A percentile compares a stretch with the other conserved stretches of the same genome.
phyloP scores from a whole-genome alignment of 2,797 vertebrate genomes.

The Galaxias olidus region DNA sequence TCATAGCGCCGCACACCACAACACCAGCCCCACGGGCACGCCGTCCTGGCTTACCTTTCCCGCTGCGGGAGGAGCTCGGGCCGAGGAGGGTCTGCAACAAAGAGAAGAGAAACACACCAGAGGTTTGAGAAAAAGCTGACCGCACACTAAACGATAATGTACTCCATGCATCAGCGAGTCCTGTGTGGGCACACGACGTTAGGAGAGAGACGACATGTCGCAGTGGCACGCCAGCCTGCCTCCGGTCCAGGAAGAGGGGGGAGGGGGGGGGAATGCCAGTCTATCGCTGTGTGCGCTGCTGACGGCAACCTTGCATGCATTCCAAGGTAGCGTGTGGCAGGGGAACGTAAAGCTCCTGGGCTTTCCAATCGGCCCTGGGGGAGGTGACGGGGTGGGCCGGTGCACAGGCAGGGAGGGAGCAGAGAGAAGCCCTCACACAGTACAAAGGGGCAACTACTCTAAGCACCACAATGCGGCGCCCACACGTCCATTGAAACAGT shows the following conservation, averaged over 20 bases:
- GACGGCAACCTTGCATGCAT: constrained; percentile 41
- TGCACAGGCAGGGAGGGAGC: neutral
- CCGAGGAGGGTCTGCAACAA: constrained; percentile 55
- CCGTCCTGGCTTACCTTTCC: constrained; percentile 54
- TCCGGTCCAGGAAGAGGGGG: neutral
- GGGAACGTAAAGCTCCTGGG: constrained; percentile 40
- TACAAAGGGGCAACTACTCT: neutral
- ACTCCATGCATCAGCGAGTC: neutral
- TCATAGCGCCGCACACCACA: too few relatives aligned
- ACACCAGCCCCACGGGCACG: too few relatives aligned
- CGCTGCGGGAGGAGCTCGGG: constrained; percentile 40
- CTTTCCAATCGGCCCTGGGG: constrained; percentile 36
- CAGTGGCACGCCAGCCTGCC: too few relatives aligned
- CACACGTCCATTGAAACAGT: neutral
- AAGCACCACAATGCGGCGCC: neutral
- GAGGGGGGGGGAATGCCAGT: constrained; percentile 25
- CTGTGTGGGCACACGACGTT: constrained; percentile 1
- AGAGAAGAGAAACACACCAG: neutral
- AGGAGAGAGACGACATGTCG: too few relatives aligned
- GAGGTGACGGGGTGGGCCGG: neutral
- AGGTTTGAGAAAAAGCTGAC: constrained; percentile 4
- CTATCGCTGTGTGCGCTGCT: too few relatives aligned
- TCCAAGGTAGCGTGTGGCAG: constrained; percentile 39
- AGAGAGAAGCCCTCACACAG: neutral
- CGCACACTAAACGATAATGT: constrained; percentile 3